phyloP scores from a whole-genome alignment of 1,140 invertebrate genomes.

The Aphis craccivora region DNA sequence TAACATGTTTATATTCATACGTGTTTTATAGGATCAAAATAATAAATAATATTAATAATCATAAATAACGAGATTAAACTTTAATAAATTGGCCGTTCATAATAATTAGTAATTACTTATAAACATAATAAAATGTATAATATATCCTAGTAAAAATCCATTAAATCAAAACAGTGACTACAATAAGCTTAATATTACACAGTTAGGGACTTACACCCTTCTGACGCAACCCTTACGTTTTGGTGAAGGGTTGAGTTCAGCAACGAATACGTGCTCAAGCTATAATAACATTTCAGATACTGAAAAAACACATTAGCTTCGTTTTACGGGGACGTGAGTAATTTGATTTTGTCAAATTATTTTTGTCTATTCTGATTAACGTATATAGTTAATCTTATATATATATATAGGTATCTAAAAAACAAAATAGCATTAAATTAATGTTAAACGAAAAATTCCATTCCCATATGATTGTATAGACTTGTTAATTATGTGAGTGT shows the following conservation, averaged over 20 bases:
- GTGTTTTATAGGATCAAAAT: neutral
- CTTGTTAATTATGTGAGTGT: neutral
- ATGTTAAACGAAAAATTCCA: neutral
- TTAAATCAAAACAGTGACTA: slow-evolving; percentile 48
- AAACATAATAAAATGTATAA: neutral
- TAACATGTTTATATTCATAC: neutral
- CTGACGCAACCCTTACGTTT: slow-evolving; percentile 28
- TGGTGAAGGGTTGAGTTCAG: neutral
- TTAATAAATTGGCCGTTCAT: slow-evolving; percentile 16
- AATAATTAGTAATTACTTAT: slow-evolving; percentile 1
- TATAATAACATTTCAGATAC: slow-evolving; percentile 6
- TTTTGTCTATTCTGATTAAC: neutral
- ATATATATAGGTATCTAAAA: neutral
- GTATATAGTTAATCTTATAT: neutral
- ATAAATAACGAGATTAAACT: slow-evolving; percentile 36
- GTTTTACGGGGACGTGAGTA: neutral
- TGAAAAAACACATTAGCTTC: slow-evolving; percentile 14
- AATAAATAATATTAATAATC: slow-evolving; percentile 32
- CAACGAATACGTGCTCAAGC: neutral
- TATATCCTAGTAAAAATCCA: slow-evolving; percentile 25
- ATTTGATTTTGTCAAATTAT: slow-evolving; percentile 12
- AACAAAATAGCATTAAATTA: neutral
- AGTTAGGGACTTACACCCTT: slow-evolving; percentile 8
- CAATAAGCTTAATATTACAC: slow-evolving; percentile 37
- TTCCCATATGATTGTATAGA: neutral